Evolutionary conservation across 2,888 invertebrate species (phyloP).

Genomic region (Eretmocerus hayati): DNA sequence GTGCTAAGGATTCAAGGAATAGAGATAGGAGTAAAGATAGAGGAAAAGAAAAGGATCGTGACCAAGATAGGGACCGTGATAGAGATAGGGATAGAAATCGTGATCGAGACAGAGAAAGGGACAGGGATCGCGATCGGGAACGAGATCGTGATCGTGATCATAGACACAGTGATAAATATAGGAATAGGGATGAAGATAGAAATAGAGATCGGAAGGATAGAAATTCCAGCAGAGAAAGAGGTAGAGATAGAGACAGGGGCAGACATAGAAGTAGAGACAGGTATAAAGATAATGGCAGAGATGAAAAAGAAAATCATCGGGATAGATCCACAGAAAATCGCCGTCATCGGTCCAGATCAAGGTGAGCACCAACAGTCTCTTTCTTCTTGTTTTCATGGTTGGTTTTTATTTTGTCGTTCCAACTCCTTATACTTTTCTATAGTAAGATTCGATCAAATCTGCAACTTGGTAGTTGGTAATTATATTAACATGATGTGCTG

Average conservation of each 20-base stretch:
- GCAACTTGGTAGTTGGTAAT: too few relatives aligned
- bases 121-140: constrained; percentile 19
- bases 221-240: constrained; percentile 25
- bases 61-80: constrained; percentile 23
- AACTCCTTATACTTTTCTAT: too few relatives aligned
- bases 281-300: constrained; percentile 23
- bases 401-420: too few relatives aligned
- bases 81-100: constrained; percentile 24
- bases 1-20: constrained; percentile 27
- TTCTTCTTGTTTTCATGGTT: too few relatives aligned
- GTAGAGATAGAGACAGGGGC: constrained; percentile 20
- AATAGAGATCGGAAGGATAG: constrained; percentile 18
- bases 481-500: neutral
- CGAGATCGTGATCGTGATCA: constrained; percentile 21
- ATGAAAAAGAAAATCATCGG: constrained; percentile 25
- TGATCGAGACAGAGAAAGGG: constrained; percentile 18
- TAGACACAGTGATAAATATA: constrained; percentile 24
- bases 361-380: neutral
- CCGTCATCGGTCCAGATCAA: constrained; percentile 33
- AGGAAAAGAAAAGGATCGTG: constrained; percentile 22
- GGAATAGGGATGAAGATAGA: constrained; percentile 28
- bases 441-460: too few relatives aligned
- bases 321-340: constrained; percentile 40
- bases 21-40: constrained; percentile 23
- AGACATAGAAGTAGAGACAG: constrained; percentile 33